phyloP scores from a whole-genome alignment of 37 sponge, comb jelly and placozoan genomes.

The Tethya wilhelma region DNA sequence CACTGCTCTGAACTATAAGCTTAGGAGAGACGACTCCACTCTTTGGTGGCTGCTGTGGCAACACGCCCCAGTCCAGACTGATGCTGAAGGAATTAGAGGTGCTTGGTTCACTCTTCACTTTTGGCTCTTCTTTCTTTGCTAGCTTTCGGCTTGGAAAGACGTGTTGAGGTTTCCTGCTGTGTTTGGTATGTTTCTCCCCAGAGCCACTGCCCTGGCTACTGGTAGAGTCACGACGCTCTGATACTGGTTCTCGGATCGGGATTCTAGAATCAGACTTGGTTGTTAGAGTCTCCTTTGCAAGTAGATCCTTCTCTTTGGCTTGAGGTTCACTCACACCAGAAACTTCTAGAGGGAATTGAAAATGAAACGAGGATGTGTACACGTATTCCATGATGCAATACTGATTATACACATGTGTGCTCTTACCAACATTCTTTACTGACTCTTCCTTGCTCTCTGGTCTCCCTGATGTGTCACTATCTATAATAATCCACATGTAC shows the following conservation, averaged over 20 bases:
- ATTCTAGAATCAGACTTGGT: no score
- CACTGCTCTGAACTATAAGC: neutral
- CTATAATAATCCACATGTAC: no score
- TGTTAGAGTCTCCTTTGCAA: no score
- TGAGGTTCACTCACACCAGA: no score
- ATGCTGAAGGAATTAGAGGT: conserved; percentile 13
- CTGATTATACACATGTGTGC: no score
- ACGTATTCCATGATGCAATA: no score
- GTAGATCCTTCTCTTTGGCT: no score
- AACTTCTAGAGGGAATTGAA: no score
- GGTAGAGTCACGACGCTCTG: conserved; percentile 8
- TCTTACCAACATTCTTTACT: no score
- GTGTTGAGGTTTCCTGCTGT: conserved; percentile 25
- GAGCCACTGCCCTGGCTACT: neutral
- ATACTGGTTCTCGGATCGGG: neutral
- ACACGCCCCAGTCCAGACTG: conserved; percentile 22
- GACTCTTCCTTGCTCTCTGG: no score
- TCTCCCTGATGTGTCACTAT: no score
- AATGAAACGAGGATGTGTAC: no score
- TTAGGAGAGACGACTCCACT: neutral
- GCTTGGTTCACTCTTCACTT: neutral
- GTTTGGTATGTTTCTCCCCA: conserved; percentile 8
- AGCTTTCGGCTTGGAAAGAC: conserved; percentile 11
- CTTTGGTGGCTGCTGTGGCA: neutral
- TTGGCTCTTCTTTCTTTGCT: neutral